Base-by-base conservation (phyloP, 2,888 invertebrate genomes). In the Sussaba pulchella region DNA sequence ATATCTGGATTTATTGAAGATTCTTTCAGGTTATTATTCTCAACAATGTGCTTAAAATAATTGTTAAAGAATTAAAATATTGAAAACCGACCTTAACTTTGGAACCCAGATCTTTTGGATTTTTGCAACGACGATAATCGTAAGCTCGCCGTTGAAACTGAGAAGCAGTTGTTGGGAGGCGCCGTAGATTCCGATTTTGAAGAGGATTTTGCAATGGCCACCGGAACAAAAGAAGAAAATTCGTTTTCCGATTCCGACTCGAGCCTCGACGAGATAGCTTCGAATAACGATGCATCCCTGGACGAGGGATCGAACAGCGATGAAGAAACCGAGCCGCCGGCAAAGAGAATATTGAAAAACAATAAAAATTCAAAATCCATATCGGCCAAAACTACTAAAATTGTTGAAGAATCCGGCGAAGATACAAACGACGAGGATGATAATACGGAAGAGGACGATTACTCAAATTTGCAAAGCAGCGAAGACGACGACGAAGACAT, bases 41-140 rank as follows among this genome's bases (percentile, higher is more conserved):
- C 31, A 31, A 31, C 6, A 10, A 2, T 2, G n/a, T 12, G n/a
- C 10, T 43, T 10, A 10, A 8, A 43, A 43, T 64, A 10, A 10
- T 43, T n/a, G 24, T 31, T 9, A 8, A 12, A 45, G n/a, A n/a
- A 19, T 45, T 9, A n/a, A 17, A 17, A 50, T 10, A 4, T 21
- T 10, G 4, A 21, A 14, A 31, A 31, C 17, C 10, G 10, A 47
- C 61, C 74, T 85, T 78, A 85, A 83, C 66, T 31, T 3, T 9
- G 31, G 10, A 31, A 61, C 91, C 43, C 19, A 95, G 95, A 95
- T 93, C 92, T 96, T 86, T 93, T 97, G 86, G 96, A 97, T 92
- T 94, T 96, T 74, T 96, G 96, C 91, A 95, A 96, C 87, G 93
- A 94, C 78, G 93, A 95, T 70, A 95, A 94, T 78, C 93, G 95